Conservation (phyloP, 2,888 invertebrate species). For the Sarcophaga rosellei region DNA sequence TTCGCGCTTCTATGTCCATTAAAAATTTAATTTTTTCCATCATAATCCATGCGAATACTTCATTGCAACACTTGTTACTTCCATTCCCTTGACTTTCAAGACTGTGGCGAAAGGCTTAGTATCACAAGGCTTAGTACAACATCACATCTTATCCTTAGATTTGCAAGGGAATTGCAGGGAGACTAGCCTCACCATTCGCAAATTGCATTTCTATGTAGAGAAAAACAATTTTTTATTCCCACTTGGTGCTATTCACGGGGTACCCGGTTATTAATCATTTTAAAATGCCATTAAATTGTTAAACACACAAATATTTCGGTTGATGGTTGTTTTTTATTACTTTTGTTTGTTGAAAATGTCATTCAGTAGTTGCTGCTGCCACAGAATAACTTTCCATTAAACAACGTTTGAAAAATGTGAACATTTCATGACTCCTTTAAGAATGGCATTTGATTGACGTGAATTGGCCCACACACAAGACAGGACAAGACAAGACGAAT, state of each 20-base stretch:
- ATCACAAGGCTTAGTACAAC: too few relatives aligned
- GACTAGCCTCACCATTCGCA: too few relatives aligned
- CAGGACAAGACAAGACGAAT: background rate
- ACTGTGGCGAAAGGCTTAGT: too few relatives aligned
- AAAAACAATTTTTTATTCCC: too few relatives aligned
- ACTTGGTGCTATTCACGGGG: background rate
- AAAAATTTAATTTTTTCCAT: too few relatives aligned
- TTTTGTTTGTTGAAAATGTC: background rate
- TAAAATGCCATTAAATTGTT: background rate
- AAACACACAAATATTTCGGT: background rate
- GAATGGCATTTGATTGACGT: constrained; percentile 28
- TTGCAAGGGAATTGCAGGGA: too few relatives aligned
- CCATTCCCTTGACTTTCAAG: too few relatives aligned
- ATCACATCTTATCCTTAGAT: too few relatives aligned
- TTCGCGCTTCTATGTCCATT: too few relatives aligned
- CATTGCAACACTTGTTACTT: too few relatives aligned
- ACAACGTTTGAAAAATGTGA: constrained; percentile 12
- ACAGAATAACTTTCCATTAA: background rate
- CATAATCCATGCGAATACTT: too few relatives aligned
- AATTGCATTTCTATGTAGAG: too few relatives aligned
- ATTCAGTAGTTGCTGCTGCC: background rate
- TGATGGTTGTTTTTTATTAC: background rate
- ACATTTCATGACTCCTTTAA: constrained; percentile 15
- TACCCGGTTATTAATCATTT: background rate
- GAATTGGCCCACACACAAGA: constrained; percentile 12